A percentile compares a stretch with the other conserved stretches of the same genome.
Conservation (phyloP, 2,113 vertebrate genomes). For the Oryzias curvinotus region DNA sequence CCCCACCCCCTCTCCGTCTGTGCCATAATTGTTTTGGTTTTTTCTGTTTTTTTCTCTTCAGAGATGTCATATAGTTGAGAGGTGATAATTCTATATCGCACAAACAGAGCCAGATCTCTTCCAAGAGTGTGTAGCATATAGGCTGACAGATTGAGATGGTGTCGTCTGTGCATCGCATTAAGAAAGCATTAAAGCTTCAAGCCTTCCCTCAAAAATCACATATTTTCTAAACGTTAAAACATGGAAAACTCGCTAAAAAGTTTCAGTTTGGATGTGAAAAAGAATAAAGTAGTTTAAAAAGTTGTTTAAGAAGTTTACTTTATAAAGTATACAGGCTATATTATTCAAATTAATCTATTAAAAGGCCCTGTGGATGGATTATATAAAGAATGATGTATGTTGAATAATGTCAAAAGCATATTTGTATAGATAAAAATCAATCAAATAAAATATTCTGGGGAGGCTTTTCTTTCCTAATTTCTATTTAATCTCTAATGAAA, state of each 20-base stretch:
- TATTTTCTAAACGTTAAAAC: constrained; percentile 13
- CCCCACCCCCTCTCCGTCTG: constrained; percentile 83
- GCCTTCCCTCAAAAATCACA: constrained; percentile 4
- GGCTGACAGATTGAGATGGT: constrained; percentile 68
- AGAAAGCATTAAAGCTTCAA: constrained; percentile 35
- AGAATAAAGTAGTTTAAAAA: constrained; percentile 20
- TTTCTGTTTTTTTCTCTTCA: constrained; percentile 43
- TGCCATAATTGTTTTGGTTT: constrained; percentile 71
- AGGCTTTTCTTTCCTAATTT: neutral
- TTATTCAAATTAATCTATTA: too few species aligned
- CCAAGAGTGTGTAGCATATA: constrained; percentile 69
- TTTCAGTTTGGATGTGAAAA: constrained; percentile 1
- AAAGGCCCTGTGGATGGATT: too few species aligned
- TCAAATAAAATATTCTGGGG: constrained; percentile 12
- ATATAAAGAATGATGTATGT: too few species aligned
- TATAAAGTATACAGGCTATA: too few species aligned
- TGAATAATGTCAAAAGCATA: constrained; percentile 32
- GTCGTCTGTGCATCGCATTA: constrained; percentile 49
- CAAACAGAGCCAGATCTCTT: constrained; percentile 64
- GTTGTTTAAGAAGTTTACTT: too few species aligned
- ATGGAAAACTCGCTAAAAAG: neutral
- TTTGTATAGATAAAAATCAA: constrained; percentile 28
- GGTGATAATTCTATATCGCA: constrained; percentile 73
- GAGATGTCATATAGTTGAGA: constrained; percentile 76
- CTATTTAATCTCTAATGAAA: too few species aligned